Percentiles rank a stretch among this genome's conserved stretches.
These are phyloP conservation scores for Bubo blakistoni DNA, from an alignment of 2,113 vertebrate genomes.

Conservation along the genomic window DNA sequence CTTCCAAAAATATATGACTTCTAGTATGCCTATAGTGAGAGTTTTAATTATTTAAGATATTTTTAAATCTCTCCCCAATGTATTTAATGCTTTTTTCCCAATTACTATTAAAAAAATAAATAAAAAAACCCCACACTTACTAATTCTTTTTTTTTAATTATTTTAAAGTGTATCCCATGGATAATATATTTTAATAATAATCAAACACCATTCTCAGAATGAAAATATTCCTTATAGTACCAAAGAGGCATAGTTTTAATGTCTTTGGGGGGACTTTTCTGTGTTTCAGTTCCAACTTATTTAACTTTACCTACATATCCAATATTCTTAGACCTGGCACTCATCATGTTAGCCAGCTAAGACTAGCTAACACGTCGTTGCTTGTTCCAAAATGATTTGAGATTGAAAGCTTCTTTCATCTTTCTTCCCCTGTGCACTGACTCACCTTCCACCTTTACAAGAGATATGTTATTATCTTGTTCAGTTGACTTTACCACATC, in stretches of 20 bases:
- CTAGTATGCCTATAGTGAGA: background rate
- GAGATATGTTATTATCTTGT: constrained; percentile 65
- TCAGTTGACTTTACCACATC: constrained; percentile 54
- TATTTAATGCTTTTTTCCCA: background rate
- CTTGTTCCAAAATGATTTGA: background rate
- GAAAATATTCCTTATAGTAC: background rate
- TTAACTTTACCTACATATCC: background rate
- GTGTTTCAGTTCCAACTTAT: background rate
- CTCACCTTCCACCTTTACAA: constrained; percentile 65
- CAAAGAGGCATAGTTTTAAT: background rate
- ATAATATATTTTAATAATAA: background rate
- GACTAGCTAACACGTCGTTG: background rate
- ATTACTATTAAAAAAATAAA: background rate
- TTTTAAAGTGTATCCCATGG: background rate
- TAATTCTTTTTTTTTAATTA: background rate
- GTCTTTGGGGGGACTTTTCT: background rate
- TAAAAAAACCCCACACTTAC: background rate
- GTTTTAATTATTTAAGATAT: background rate
- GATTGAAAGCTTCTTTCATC: constrained; percentile 47
- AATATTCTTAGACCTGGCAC: background rate
- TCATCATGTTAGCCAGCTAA: background rate
- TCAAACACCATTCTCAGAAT: background rate
- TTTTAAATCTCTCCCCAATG: background rate
- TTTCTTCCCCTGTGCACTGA: constrained; percentile 6
- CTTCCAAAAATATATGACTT: background rate